A percentile compares a stretch with the other conserved stretches of the same genome.
These are phyloP conservation scores for Litoditis marina DNA, from an alignment of 2,888 invertebrate species.

Conservation along the genomic window DNA sequence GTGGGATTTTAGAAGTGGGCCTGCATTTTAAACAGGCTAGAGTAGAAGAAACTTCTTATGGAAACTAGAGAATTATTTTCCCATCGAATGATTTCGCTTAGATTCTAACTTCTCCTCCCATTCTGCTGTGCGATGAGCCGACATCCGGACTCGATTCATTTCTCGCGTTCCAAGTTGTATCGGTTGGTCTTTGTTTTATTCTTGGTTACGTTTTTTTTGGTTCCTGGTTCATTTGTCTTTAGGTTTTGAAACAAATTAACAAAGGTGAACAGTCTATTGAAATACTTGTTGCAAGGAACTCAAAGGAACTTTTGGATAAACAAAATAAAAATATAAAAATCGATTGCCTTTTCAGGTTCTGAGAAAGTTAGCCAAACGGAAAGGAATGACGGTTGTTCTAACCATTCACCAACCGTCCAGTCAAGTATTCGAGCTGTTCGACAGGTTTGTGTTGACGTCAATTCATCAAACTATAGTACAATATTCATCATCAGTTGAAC, in stretches of 20 bases:
- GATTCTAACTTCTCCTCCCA: constrained; percentile 66
- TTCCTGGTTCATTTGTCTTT: too few species aligned
- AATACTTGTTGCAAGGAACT: too few species aligned
- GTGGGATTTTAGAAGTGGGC: too few species aligned
- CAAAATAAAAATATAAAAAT: too few species aligned
- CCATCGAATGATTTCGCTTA: too few species aligned
- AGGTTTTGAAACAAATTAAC: too few species aligned
- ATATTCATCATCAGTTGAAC: too few species aligned
- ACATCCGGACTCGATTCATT: constrained; percentile 66
- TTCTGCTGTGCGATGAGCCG: constrained; percentile 67
- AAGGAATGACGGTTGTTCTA: constrained; percentile 84
- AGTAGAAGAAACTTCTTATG: too few species aligned
- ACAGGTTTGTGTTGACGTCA: constrained; percentile 69
- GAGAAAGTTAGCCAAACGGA: constrained; percentile 62
- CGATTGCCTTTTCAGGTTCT: constrained; percentile 61
- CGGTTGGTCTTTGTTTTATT: constrained; percentile 11
- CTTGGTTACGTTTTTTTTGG: neutral
- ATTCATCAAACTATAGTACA: neutral
- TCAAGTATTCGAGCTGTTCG: constrained; percentile 82
- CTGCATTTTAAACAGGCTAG: too few species aligned
- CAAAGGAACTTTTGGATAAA: too few species aligned
- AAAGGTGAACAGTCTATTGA: too few species aligned
- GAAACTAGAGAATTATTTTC: neutral
- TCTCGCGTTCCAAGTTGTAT: constrained; percentile 50
- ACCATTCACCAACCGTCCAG: constrained; percentile 95